phyloP scores from a whole-genome alignment of 2,888 invertebrate species.

The Chrysodeixis includens region DNA sequence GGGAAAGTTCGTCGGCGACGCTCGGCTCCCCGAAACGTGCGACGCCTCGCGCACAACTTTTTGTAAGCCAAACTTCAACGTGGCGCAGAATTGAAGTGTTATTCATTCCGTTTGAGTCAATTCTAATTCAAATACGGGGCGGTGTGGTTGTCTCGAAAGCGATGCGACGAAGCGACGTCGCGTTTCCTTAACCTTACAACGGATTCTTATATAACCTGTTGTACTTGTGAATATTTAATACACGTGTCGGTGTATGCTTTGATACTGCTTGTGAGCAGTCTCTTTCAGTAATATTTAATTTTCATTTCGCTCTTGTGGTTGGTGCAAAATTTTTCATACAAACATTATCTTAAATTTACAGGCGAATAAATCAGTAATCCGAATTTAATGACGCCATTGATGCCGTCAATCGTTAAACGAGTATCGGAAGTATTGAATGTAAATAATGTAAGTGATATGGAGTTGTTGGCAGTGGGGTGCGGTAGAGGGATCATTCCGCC shows the following conservation, averaged over 20 bases:
- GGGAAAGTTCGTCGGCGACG: not conserved
- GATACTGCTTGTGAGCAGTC: not conserved
- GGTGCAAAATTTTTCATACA: no score
- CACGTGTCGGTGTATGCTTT: not conserved
- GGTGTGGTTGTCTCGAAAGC: not conserved
- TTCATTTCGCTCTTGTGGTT: no score
- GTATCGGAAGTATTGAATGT: no score
- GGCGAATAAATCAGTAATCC: no score
- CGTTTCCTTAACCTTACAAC: not conserved
- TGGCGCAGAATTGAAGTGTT: not conserved
- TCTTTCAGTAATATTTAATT: no score
- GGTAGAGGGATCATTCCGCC: no score
- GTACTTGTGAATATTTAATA: constrained; percentile 8
- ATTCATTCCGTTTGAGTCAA: constrained; percentile 6
- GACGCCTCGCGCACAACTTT: not conserved
- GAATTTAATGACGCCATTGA: no score
- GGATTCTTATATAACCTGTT: not conserved
- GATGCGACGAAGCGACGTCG: not conserved
- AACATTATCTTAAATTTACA: no score
- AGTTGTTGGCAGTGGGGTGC: no score
- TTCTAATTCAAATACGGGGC: constrained; percentile 5
- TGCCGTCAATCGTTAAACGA: no score
- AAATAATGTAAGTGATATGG: no score
- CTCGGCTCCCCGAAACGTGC: not conserved
- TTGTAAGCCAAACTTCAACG: not conserved